phyloP scores from a whole-genome alignment of 1,140 invertebrate species.

The Berghia stephanieae region DNA sequence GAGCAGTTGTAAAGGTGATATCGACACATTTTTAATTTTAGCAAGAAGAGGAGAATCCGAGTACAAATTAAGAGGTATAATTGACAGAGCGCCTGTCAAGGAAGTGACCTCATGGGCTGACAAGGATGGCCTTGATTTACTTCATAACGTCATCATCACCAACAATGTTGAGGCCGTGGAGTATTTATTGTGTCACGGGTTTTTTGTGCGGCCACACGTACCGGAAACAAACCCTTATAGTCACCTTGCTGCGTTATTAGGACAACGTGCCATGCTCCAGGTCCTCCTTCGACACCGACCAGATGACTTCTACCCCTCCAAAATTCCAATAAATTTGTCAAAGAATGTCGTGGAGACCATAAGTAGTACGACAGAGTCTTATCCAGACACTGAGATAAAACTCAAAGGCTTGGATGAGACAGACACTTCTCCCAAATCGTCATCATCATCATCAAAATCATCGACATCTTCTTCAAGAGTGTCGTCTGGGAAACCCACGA shows the following conservation, averaged over 20 bases:
- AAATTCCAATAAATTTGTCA: constrained; percentile 29
- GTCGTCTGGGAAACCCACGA: too few relatives aligned
- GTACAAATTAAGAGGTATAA: constrained; percentile 11
- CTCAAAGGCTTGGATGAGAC: background rate
- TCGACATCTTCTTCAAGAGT: background rate
- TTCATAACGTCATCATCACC: constrained; percentile 43
- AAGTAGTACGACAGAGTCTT: background rate
- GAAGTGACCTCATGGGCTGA: constrained; percentile 44
- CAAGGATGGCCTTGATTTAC: constrained; percentile 40
- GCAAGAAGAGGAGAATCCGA: constrained; percentile 29
- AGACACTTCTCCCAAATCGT: too few relatives aligned
- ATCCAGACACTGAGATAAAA: background rate
- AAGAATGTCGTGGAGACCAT: background rate
- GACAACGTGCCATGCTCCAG: constrained; percentile 38
- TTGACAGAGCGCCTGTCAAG: constrained; percentile 20
- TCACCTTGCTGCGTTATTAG: constrained; percentile 42
- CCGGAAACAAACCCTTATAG: constrained; percentile 37
- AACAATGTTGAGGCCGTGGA: constrained; percentile 44
- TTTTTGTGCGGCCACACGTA: constrained; percentile 40
- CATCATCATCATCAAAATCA: background rate
- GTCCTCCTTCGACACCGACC: constrained; percentile 43
- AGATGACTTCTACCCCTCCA: constrained; percentile 39
- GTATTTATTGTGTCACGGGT: constrained; percentile 41
- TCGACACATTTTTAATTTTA: background rate
- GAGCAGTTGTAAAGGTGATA: too few relatives aligned